These are phyloP conservation scores for Diogma glabrata DNA, from an alignment of 2,888 invertebrate species.

Conservation along the genomic window DNA sequence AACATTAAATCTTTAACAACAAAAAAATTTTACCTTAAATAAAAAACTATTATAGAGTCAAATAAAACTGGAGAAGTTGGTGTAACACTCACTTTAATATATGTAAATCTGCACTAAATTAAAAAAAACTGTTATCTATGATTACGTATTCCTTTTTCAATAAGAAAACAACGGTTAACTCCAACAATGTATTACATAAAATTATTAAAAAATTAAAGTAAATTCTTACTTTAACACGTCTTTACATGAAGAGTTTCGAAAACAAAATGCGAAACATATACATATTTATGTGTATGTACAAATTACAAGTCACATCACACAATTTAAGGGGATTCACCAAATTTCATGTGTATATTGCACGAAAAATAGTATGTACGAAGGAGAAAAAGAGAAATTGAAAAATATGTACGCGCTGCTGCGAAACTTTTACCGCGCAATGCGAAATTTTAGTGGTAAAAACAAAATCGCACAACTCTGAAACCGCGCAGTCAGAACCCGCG, in stretches of 20 bases:
- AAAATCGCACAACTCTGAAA: too few species aligned
- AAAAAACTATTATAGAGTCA: background rate
- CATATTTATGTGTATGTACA: too few species aligned
- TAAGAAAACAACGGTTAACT: background rate
- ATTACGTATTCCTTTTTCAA: too few species aligned
- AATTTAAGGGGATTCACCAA: too few species aligned
- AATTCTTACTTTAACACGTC: background rate
- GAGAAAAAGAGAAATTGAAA: background rate
- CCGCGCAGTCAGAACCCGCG: background rate
- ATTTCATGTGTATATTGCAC: too few species aligned
- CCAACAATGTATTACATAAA: conserved; percentile 1
- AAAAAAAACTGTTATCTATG: too few species aligned
- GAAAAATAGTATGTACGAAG: background rate
- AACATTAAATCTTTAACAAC: background rate
- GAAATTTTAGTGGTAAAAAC: background rate
- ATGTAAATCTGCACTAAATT: too few species aligned
- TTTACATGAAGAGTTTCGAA: conserved; percentile 1
- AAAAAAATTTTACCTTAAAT: conserved; percentile 3
- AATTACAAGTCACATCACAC: too few species aligned
- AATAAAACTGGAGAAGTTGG: background rate
- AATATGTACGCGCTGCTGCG: background rate
- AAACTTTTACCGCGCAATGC: background rate
- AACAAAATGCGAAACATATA: conserved; percentile 1
- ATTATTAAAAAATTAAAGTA: conserved; percentile 1
- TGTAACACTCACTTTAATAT: too few species aligned